Percentiles rank a stretch among this genome's conserved stretches.
Conservation (phyloP, 2,797 vertebrate genomes). For the Triplophysa bombifrons region DNA sequence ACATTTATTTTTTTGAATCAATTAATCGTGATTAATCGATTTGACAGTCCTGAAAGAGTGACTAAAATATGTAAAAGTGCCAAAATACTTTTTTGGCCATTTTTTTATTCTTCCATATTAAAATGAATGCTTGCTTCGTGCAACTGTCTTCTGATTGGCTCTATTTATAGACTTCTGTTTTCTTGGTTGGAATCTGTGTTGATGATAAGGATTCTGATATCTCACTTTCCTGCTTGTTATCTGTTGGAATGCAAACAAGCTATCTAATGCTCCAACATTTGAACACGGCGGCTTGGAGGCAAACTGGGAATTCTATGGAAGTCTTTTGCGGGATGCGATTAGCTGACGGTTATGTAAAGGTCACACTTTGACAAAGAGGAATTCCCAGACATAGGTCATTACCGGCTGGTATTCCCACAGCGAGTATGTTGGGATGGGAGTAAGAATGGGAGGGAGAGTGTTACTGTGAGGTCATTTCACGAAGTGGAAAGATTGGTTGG, state of each 20-base stretch:
- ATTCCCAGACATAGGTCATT: constrained; percentile 45
- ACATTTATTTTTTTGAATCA: too few relatives aligned
- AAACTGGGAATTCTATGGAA: constrained; percentile 58
- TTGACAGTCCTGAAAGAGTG: too few relatives aligned
- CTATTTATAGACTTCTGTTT: constrained; percentile 61
- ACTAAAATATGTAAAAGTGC: background rate
- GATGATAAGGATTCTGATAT: constrained; percentile 63
- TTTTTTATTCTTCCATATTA: background rate
- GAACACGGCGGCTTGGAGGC: constrained; percentile 52
- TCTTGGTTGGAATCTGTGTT: constrained; percentile 62
- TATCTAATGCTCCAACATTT: constrained; percentile 59
- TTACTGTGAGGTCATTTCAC: constrained; percentile 30
- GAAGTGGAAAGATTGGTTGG: constrained; percentile 14
- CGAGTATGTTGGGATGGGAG: constrained; percentile 15
- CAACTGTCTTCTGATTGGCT: constrained; percentile 18
- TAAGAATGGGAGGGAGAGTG: constrained; percentile 35
- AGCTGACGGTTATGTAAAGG: constrained; percentile 42
- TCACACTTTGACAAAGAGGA: constrained; percentile 61
- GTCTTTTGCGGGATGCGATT: constrained; percentile 46
- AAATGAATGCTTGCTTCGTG: background rate
- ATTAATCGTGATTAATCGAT: too few relatives aligned
- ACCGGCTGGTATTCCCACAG: constrained; percentile 44
- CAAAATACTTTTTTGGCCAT: background rate
- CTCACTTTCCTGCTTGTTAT: constrained; percentile 67
- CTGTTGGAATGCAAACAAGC: constrained; percentile 67